Evolutionary conservation across 2,888 invertebrate genomes (phyloP), one percentile per base, ranked within the genome.

Genomic region (Mantis religiosa): DNA sequence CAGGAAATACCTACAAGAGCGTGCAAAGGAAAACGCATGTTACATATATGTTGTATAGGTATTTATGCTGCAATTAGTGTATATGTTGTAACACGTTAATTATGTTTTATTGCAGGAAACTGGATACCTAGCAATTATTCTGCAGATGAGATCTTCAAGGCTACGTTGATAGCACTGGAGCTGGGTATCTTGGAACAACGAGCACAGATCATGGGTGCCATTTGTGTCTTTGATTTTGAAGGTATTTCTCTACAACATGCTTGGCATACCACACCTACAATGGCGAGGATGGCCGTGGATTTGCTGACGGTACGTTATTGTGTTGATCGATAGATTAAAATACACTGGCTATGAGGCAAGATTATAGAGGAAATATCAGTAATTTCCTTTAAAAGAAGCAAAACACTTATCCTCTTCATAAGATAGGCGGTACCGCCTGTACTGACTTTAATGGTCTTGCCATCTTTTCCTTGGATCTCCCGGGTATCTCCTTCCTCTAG

Each of bases 161-260:
- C 95, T 0, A 96, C 96, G 0, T 94, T 97, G 85, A 93, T 96
- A 88, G 94, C 96, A 0, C 92, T 97, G 83, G 97, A 97, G 92
- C 92, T 97, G 30, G 97, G 97, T 0, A 94, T 97, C 88, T 92
- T 97, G 91, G 97, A 97, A 92, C 96, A 95, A 9, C 93, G 95
- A 14, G 96, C 96, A 0, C 97, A 97, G 93, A 96, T 97, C 89
- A 93, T 97, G 34, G 97, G 97, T 0, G 97, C 97, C 0, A 94
- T 97, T 8, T 96, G 95, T 14, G 94, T 97, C 89, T 97, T 97
- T 91, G 97, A 97, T 92, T 93, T 97, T 81, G 95, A 95, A 90
- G 95, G 96, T 89, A 94, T 97, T 85, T 94, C 95, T 0, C 94
- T 97, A 90, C 94, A 95, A 90, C 97, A 97, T 90, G 95, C 96